These are phyloP conservation scores for Pentalonia nigronervosa DNA, from an alignment of 1,140 invertebrate genomes.

Conservation along the genomic window DNA sequence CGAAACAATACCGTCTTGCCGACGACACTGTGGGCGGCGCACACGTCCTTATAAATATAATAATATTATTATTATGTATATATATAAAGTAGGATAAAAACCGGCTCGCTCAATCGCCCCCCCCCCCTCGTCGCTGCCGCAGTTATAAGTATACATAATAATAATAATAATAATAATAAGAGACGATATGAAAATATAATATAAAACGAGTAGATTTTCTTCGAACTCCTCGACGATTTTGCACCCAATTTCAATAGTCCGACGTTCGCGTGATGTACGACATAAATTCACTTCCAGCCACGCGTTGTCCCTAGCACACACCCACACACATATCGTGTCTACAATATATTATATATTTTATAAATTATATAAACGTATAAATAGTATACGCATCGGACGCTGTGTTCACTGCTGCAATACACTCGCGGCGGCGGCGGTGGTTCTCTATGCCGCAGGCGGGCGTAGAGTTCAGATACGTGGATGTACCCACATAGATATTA, in stretches of 20 bases:
- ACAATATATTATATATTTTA: not conserved
- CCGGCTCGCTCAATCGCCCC: not conserved
- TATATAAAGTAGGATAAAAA: no score
- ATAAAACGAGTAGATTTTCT: not conserved
- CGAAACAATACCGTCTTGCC: constrained; percentile 54
- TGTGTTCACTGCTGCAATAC: no score
- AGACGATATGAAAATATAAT: no score
- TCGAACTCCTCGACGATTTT: not conserved
- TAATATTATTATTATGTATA: not conserved
- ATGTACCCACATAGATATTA: no score
- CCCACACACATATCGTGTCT: not conserved
- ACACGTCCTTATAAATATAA: constrained; percentile 6
- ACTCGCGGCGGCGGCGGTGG: no score
- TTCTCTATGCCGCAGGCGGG: no score
- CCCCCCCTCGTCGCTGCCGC: not conserved
- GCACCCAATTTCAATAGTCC: no score
- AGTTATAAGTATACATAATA: not conserved
- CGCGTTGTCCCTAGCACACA: no score
- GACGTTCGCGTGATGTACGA: no score
- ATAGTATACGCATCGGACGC: no score
- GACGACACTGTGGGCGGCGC: constrained; percentile 49
- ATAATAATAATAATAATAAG: not conserved
- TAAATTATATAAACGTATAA: no score
- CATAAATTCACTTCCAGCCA: not conserved
- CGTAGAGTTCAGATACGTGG: no score